phyloP scores from a whole-genome alignment of 2,113 vertebrate genomes.

The Phainopepla nitens region DNA sequence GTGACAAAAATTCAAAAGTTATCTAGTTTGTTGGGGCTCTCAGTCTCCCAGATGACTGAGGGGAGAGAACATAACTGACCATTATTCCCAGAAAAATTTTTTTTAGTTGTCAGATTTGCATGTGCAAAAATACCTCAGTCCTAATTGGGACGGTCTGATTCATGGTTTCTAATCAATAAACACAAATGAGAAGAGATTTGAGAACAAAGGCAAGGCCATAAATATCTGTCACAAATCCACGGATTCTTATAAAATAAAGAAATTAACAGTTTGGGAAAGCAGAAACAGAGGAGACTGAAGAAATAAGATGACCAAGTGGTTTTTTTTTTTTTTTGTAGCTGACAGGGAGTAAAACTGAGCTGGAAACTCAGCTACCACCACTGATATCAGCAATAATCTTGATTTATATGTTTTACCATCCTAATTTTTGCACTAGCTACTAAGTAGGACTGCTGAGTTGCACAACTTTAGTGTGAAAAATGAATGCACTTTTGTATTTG shows the following conservation, averaged over 20 bases:
- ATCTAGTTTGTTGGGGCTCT: neutral
- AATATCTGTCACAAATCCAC: neutral
- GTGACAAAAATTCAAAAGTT: neutral
- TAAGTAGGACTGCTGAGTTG: neutral
- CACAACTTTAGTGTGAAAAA: neutral
- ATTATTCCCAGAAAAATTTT: neutral
- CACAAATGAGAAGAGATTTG: neutral
- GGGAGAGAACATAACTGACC: neutral
- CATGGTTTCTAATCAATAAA: neutral
- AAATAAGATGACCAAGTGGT: neutral
- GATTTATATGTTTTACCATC: neutral
- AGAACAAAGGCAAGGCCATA: neutral
- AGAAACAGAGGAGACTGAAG: neutral
- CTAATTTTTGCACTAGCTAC: neutral
- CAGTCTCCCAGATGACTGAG: neutral
- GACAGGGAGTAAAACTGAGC: neutral
- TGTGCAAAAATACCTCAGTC: neutral
- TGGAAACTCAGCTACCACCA: neutral
- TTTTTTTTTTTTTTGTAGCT: neutral
- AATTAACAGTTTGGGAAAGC: neutral
- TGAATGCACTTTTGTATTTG: neutral
- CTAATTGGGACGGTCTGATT: neutral
- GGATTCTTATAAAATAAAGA: neutral
- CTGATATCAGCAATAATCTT: neutral
- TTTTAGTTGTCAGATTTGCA: neutral